Evolutionary conservation across 2,888 invertebrate genomes (phyloP), one percentile per base, ranked within the genome.

Genomic region (Drosophila antonietae): DNA sequence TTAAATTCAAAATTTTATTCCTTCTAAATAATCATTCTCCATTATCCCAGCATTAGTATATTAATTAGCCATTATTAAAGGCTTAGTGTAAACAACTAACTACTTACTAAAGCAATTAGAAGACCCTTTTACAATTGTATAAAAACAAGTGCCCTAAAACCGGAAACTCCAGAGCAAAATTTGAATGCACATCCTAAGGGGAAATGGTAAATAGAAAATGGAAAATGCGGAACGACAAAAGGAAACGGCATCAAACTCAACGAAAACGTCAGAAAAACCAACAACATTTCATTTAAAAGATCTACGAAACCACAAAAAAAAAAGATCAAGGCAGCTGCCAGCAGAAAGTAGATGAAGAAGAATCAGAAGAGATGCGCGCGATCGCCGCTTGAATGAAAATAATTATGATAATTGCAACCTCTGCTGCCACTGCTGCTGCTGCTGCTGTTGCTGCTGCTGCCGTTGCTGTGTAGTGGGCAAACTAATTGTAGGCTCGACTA

Each of bases 371-470:
- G 64, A 57, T 53, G 58, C 55, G 59, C 47, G 61, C 64, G 82
- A 83, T 64, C 84, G 75, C 81, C 49, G 89, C 78, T 83, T 84
- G 84, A 84, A 84, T 84, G 84, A 87, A 84, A 84, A 84, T 89
- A 84, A 84, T 84, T 84, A 84, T 84, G 81, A 84, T 84, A 84
- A 84, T 84, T 84, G 84, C 84, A 87, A 83, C 66, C 64, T 80
- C 68, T 68, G 75, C 61, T 12, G 33, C 33, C 3, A 6, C n/a
- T n/a, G 33, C 10, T n/a, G 49, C n/a, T 31, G 67, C 63, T 18
- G 49, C 67, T n/a, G 49, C 46, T 31, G 28, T 2, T 28, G 23
- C 28, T 47, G 46, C 14, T 14, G 46, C 23, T 46, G 52, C 60
- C 3, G 28, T 64, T 47, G 57, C 62, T 64, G 62, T n/a, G 33